Base-by-base conservation (phyloP, 23 tunicate genomes). In the Trididemnum miniatum region DNA sequence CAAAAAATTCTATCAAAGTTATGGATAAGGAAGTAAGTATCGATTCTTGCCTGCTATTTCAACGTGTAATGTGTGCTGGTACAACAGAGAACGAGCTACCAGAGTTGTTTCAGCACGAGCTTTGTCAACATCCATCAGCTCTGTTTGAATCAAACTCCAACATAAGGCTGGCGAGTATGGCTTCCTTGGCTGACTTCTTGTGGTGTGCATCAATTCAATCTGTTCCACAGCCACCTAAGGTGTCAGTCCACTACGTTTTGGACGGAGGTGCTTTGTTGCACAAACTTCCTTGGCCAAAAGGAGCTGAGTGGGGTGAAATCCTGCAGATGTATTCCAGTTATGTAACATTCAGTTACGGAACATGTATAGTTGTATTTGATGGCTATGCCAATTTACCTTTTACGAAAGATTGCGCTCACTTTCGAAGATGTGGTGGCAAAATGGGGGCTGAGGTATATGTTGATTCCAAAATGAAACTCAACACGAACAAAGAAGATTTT, bases 111-210 rank as follows among this genome's bases (percentile, higher is more conserved):
- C 24, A n/a, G 20, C n/a, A 64, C n/a, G 71, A 64, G n/a, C 71
- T 64, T 64, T 64, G 71, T 64, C 71, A 64, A 64, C n/a, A 12
- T 64, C 71, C 71, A 64, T 64, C 71, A 64, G 71, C 71, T 24
- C n/a, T 64, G 71, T 64, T 64, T 64, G 71, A 64, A 64, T 64
- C 24, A 64, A 64, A 64, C 7, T 64, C 71, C 71, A 64, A 12
- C 71, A 64, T 64, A 7, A 64, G 71, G n/a, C 71, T 26, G 5
- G 71, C 71, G 7, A 64, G n/a, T 24, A 64, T 12, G 71, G 71
- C 71, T 26, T 64, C 24, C 23, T 64, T 64, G 24, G 71, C 71
- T 12, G 71, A 64, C 71, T 64, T 64, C 24, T 64, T 64, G 71
- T 64, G 71, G 71, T 64, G n/a, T n/a, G n/a, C n/a, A n/a, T n/a